A percentile compares a stretch with the other conserved stretches of the same genome.
phyloP scores from a whole-genome alignment of 92 coral and sea anemone species.

The Paragorgia papillata region DNA sequence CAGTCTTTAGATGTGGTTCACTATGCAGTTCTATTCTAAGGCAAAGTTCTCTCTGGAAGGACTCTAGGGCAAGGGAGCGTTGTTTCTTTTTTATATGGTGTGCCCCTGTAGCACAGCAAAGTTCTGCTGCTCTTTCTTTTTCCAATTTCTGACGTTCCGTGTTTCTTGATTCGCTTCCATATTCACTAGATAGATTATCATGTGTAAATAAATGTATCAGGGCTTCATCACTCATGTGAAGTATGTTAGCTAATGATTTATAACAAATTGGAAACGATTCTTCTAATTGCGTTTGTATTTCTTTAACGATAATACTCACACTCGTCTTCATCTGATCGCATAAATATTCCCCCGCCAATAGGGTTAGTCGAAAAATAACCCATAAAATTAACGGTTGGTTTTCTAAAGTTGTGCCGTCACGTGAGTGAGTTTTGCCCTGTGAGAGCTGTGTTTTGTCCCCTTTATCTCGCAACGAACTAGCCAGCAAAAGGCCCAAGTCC shows the following conservation, averaged over 20 bases:
- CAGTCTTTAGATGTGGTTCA: slow-evolving; percentile 21
- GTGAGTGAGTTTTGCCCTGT: background rate
- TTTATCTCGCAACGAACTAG: too few species aligned
- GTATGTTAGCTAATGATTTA: background rate
- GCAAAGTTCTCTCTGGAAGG: background rate
- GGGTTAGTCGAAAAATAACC: background rate
- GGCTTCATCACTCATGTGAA: background rate
- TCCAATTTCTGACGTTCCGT: background rate
- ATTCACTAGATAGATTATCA: background rate
- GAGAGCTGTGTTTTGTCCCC: background rate
- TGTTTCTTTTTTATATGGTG: slow-evolving; percentile 1
- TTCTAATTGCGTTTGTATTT: background rate
- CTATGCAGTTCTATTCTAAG: slow-evolving; percentile 14
- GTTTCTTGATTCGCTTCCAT: background rate
- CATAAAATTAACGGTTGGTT: background rate
- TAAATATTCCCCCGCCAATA: slow-evolving; percentile 1
- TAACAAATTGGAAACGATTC: background rate
- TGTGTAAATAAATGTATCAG: background rate
- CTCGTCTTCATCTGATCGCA: background rate
- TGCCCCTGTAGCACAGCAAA: background rate
- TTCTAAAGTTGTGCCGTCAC: background rate
- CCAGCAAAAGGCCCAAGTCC: background rate
- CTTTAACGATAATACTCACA: background rate
- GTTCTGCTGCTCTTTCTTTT: slow-evolving; percentile 2
- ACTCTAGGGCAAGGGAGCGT: slow-evolving; percentile 1